A percentile compares a stretch with the other conserved stretches of the same genome.
Evolutionary conservation across 2,797 vertebrate genomes (phyloP).

Genomic region (Fratercula arctica): DNA sequence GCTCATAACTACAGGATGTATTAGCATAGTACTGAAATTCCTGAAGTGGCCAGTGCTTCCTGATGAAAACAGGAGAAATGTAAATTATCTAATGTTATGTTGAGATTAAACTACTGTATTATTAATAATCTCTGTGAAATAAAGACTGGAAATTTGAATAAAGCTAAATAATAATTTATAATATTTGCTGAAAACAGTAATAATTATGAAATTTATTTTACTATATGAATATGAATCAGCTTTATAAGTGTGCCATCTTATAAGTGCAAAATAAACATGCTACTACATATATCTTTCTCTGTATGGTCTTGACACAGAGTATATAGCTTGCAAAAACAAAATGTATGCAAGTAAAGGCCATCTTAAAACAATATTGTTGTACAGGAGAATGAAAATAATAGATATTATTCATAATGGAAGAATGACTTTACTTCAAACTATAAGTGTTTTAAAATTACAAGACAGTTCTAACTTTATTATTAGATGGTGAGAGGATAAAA

Average conservation of each 20-base stretch:
- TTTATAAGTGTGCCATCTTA: background rate
- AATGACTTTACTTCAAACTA: background rate
- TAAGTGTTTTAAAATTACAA: background rate
- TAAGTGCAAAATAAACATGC: background rate
- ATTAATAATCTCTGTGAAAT: background rate
- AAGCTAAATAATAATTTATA: background rate
- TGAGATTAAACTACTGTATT: background rate
- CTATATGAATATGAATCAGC: background rate
- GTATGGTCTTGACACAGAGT: background rate
- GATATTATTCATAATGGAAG: background rate
- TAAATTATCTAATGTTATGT: background rate
- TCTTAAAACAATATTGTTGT: background rate
- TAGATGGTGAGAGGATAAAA: background rate
- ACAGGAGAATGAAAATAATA: background rate
- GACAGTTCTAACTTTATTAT: background rate
- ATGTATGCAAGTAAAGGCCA: background rate
- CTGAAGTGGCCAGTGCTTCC: background rate
- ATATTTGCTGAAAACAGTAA: background rate
- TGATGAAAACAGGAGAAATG: background rate
- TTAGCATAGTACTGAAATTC: background rate
- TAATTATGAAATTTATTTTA: background rate
- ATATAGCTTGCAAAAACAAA: background rate
- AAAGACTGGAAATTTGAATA: background rate
- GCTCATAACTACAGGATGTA: background rate
- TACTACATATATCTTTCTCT: background rate